Base-by-base conservation (phyloP, 2,888 invertebrate genomes). In the Eurytoma californica region DNA sequence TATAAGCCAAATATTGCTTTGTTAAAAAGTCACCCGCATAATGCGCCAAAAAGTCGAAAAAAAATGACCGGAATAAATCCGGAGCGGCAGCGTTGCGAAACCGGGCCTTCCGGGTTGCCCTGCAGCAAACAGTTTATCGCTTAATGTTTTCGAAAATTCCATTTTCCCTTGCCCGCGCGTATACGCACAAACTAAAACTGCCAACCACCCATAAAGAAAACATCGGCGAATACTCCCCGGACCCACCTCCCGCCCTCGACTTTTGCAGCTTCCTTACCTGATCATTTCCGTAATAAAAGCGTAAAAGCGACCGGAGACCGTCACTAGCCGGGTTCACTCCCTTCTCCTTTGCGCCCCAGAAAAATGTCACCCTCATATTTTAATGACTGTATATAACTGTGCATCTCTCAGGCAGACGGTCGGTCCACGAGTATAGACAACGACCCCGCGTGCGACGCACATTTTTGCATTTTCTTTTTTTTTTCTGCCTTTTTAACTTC, bases 281-380 rank as follows among this genome's bases (percentile, higher is more conserved):
- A 86, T 86, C 67, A 86, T 86, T 84, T 82, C 61, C 65, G 84
- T 80, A 78, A 82, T 86, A 86, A 86, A 86, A 55, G 66, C 47
- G 58, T 66, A 77, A 70, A 76, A 47, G 5, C 47, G 63, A 18
- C 63, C 47, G n/a, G 53, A 16, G 53, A 53, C 16, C 53, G 5
- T 14, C 14, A 53, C 16, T 53, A 5, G 14, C 13, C 16, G n/a
- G 53, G 53, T n/a, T 53, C 3, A 53, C 53, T n/a, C 16, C 53
- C 53, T 53, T 30, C 57, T 4, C 39, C 39, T 39, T 0, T 7
- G 9, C 9, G 9, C 39, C 9, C 39, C 1, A 39, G 39, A 39
- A 39, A 39, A 39, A 9, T 39, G 1, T 39, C 39, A 9, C 39
- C 39, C 7, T 39, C 39, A 39, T 39, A 39, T 39, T 39, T 39